These are phyloP conservation scores for Anoplopoma fimbria DNA, from an alignment of 2,113 vertebrate species.

Conservation along the genomic window DNA sequence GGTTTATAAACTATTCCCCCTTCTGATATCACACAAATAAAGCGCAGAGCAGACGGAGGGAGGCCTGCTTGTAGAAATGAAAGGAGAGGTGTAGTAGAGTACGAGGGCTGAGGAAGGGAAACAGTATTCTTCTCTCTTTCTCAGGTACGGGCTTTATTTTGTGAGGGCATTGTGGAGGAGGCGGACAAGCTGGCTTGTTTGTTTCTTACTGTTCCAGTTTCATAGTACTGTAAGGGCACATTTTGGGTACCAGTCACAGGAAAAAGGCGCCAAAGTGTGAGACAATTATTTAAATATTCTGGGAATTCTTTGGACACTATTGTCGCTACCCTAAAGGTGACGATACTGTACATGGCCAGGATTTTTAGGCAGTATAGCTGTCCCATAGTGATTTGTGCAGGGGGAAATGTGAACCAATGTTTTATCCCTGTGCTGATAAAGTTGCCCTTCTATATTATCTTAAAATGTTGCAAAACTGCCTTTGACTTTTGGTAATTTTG, in stretches of 20 bases:
- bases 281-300: not conserved
- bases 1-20: not conserved
- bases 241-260: not conserved
- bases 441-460: not conserved
- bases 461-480: constrained; percentile 21
- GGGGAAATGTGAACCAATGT: constrained; percentile 7
- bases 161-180: constrained; percentile 46
- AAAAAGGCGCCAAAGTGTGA: not conserved
- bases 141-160: constrained; percentile 13
- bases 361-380: not conserved
- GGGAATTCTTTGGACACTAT: constrained; percentile 22
- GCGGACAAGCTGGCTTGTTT: constrained; percentile 77
- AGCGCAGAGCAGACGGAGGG: constrained; percentile 9
- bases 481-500: constrained; percentile 9
- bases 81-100: not conserved
- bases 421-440: not conserved
- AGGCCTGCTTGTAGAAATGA: constrained; percentile 12
- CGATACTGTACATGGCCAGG: not conserved
- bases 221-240: constrained; percentile 64
- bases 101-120: not conserved
- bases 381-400: not conserved
- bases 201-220: constrained; percentile 52
- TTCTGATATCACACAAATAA: not conserved
- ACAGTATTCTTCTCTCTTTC: constrained; percentile 24
- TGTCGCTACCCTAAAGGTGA: constrained; percentile 16